phyloP scores from a whole-genome alignment of 2,113 vertebrate species.

The Syngnathoides biaculeatus region DNA sequence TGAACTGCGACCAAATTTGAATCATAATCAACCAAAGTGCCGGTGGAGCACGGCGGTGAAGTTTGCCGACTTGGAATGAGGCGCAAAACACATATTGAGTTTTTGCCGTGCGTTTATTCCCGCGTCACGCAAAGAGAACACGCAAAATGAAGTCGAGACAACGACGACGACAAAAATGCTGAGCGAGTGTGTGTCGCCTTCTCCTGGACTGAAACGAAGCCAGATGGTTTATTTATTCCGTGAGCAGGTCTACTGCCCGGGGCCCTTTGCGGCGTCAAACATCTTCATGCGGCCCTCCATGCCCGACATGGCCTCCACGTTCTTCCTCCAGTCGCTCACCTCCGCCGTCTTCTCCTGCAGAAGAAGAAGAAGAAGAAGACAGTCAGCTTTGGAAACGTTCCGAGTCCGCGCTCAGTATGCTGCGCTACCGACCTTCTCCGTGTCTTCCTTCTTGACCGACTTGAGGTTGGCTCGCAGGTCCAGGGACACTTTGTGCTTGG shows the following conservation, averaged over 20 bases:
- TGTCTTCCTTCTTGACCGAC: constrained; percentile 97
- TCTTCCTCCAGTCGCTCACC: constrained; percentile 92
- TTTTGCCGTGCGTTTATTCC: constrained; percentile 24
- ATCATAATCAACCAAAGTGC: not conserved
- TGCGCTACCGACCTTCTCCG: constrained; percentile 82
- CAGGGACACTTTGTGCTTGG: constrained; percentile 98
- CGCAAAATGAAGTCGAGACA: not conserved
- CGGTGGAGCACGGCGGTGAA: not conserved
- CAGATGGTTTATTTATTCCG: not conserved
- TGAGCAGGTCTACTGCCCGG: constrained; percentile 43
- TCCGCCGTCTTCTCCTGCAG: constrained; percentile 61
- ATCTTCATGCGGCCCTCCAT: constrained; percentile 96
- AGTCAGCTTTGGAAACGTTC: not conserved
- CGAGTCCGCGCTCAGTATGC: not conserved
- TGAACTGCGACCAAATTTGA: too few relatives aligned
- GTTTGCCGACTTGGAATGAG: not conserved
- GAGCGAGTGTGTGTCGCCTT: not conserved
- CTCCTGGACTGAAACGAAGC: not conserved
- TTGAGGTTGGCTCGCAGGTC: constrained; percentile 94
- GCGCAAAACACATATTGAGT: not conserved
- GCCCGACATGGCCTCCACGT: constrained; percentile 84
- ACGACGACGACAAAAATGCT: not conserved
- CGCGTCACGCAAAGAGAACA: constrained; percentile 4
- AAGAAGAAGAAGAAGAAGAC: not conserved
- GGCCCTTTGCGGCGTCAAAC: constrained; percentile 75